These are phyloP conservation scores for Hypocryptadius cinnamomeus DNA, from an alignment of 2,113 vertebrate genomes.

Conservation along the genomic window DNA sequence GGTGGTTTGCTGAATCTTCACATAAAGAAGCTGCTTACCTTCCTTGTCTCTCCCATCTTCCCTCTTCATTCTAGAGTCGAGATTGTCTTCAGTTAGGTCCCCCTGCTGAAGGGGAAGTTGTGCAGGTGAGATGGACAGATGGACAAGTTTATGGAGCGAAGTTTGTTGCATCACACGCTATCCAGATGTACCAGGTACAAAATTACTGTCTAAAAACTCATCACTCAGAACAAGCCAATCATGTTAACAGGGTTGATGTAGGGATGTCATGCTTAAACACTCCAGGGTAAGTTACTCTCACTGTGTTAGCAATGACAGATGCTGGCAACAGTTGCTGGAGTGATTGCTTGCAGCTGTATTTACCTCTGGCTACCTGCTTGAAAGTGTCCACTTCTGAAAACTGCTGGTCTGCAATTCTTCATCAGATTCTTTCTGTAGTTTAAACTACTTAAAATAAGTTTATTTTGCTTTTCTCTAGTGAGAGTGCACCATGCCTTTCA, in stretches of 20 bases:
- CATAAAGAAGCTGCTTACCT: background rate
- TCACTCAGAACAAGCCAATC: background rate
- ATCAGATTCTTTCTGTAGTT: background rate
- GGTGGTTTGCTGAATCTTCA: background rate
- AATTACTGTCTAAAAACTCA: background rate
- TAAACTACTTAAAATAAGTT: background rate
- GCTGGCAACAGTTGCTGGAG: background rate
- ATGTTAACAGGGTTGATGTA: background rate
- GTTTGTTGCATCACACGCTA: slow-evolving; percentile 88
- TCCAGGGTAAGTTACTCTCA: background rate
- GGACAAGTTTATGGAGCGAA: slow-evolving; percentile 93
- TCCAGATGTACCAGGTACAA: slow-evolving; percentile 95
- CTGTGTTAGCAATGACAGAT: background rate
- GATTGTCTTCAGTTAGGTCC: slow-evolving; percentile 88
- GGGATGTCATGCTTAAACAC: background rate
- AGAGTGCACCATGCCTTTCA: background rate
- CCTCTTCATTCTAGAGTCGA: slow-evolving; percentile 75
- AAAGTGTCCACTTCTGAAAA: background rate
- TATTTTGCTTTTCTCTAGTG: background rate
- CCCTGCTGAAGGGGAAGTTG: slow-evolving; percentile 82
- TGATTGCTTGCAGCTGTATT: background rate
- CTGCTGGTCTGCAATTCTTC: background rate
- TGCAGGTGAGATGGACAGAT: slow-evolving; percentile 96
- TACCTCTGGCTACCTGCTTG: background rate
- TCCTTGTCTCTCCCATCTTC: background rate